Conservation (phyloP, 2,113 vertebrate genomes). For the Mixornis gularis region DNA sequence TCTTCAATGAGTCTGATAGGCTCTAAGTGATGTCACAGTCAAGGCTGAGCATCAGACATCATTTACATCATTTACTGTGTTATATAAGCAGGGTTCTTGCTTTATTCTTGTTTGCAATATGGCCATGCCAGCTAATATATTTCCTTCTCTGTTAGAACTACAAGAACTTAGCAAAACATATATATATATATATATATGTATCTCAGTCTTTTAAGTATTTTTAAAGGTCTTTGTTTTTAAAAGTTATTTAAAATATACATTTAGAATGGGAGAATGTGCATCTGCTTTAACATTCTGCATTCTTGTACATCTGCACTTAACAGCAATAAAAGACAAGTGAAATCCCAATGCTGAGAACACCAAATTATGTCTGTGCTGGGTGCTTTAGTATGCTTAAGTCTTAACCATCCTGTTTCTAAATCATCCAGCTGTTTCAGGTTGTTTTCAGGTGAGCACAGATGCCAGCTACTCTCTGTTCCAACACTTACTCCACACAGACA, state of each 20-base stretch:
- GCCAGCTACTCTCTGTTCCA: not conserved
- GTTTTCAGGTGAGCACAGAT: not conserved
- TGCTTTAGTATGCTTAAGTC: not conserved
- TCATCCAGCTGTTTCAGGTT: not conserved
- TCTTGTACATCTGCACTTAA: not conserved
- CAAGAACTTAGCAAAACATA: not conserved
- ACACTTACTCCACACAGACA: not conserved
- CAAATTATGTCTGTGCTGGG: not conserved
- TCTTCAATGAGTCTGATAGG: not conserved
- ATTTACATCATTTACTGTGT: not conserved
- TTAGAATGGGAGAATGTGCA: fast-evolving
- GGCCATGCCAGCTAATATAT: not conserved
- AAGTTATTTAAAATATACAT: not conserved
- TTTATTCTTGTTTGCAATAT: not conserved
- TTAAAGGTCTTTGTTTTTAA: not conserved
- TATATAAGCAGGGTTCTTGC: not conserved
- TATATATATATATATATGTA: no score
- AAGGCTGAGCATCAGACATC: not conserved
- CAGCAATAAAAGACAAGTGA: not conserved
- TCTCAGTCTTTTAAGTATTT: not conserved
- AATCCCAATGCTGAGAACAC: not conserved
- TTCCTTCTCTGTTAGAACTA: not conserved
- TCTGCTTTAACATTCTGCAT: not conserved
- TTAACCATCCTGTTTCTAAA: not conserved
- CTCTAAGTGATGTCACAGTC: not conserved